A percentile compares a stretch with the other conserved stretches of the same genome.
Conservation (phyloP, 2,797 vertebrate species). For the Sternarchorhynchus goeldii region DNA sequence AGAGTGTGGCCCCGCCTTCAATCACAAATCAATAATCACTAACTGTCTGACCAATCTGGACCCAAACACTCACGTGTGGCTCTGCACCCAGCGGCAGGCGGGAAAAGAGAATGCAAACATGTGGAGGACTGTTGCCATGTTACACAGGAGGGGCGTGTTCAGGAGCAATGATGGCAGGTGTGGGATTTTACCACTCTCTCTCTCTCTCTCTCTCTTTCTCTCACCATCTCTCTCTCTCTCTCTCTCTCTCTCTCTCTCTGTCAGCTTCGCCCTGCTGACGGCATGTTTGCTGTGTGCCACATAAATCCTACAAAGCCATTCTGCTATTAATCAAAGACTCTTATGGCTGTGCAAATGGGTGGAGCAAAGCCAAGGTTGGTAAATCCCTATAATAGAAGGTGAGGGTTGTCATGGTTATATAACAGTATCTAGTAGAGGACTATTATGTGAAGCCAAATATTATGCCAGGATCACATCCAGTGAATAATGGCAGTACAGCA, state of each 20-base stretch:
- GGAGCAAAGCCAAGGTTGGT: background rate
- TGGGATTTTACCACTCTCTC: slow-evolving; percentile 44
- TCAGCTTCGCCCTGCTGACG: slow-evolving; percentile 52
- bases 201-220: background rate
- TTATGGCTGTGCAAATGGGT: slow-evolving; percentile 2
- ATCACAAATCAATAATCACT: slow-evolving; percentile 21
- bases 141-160: slow-evolving; percentile 14
- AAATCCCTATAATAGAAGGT: too few relatives aligned
- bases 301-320: slow-evolving; percentile 61
- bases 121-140: slow-evolving; percentile 29
- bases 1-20: slow-evolving; percentile 5
- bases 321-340: slow-evolving; percentile 50
- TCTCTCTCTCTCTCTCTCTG: slow-evolving; percentile 42
- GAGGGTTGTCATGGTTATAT: too few relatives aligned
- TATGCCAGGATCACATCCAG: too few relatives aligned
- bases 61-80: slow-evolving; percentile 7
- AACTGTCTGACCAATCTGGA: background rate
- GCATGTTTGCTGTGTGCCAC: slow-evolving; percentile 55
- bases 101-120: background rate
- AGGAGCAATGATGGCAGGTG: slow-evolving; percentile 37
- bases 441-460: too few relatives aligned
- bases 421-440: too few relatives aligned
- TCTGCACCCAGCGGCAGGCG: background rate
- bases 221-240: slow-evolving; percentile 28
- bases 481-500: too few relatives aligned